phyloP scores from a whole-genome alignment of 2,113 vertebrate genomes.

The Planiliza haematocheilus region DNA sequence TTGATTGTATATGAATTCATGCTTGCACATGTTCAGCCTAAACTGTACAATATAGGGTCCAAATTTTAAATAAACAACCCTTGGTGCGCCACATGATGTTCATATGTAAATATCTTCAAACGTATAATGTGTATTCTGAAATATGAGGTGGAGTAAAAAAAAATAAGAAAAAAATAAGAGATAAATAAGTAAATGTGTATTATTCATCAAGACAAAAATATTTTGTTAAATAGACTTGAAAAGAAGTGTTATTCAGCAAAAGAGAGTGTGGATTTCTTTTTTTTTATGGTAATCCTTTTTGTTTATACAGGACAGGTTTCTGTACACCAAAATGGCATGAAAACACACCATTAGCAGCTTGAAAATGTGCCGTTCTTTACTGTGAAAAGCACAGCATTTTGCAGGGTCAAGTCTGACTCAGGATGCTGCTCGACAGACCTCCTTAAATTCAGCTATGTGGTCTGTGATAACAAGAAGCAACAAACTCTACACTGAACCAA shows the following conservation, averaged over 20 bases:
- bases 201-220: constrained; percentile 88
- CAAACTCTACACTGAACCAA: not conserved
- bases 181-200: constrained; percentile 85
- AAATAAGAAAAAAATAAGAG: constrained; percentile 37
- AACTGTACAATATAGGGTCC: constrained; percentile 35
- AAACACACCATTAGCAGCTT: constrained; percentile 32
- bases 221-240: constrained; percentile 97
- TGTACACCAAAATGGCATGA: not conserved
- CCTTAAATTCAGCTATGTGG: constrained; percentile 3
- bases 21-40: constrained; percentile 36
- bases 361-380: constrained; percentile 18
- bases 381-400: too few species aligned
- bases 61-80: constrained; percentile 57
- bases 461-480: not conserved
- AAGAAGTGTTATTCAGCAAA: constrained; percentile 87
- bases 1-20: constrained; percentile 65
- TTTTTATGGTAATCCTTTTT: constrained; percentile 5
- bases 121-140: constrained; percentile 82
- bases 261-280: constrained; percentile 67
- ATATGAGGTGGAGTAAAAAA: constrained; percentile 73
- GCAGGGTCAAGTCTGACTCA: not conserved
- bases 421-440: not conserved
- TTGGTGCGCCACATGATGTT: constrained; percentile 75
- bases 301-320: constrained; percentile 2
- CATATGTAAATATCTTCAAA: constrained; percentile 82